A percentile compares a stretch with the other conserved stretches of the same genome.
Conservation (phyloP, 92 coral and sea anemone species). For the Plumapathes pennacea region DNA sequence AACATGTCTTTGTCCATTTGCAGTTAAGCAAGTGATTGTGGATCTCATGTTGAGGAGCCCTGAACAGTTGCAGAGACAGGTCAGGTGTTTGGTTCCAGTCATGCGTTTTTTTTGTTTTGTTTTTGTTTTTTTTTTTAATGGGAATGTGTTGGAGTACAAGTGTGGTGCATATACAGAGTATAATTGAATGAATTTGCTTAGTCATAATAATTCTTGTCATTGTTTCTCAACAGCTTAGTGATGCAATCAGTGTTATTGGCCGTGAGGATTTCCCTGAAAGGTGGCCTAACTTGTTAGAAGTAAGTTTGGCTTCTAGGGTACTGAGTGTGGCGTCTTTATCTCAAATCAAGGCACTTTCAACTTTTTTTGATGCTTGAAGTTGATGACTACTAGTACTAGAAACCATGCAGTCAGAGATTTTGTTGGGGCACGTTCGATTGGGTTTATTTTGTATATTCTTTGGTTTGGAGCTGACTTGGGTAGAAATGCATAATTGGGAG, state of each 20-base stretch:
- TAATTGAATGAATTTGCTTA: neutral
- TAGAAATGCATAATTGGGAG: no score
- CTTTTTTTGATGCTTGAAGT: no score
- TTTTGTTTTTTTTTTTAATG: neutral
- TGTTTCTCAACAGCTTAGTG: slow-evolving; percentile 70
- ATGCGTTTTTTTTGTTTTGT: neutral
- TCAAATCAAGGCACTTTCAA: no score
- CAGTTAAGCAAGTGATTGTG: slow-evolving; percentile 80
- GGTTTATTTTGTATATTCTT: no score
- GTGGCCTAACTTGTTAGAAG: slow-evolving; percentile 86
- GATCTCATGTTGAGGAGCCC: slow-evolving; percentile 96
- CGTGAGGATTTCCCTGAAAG: slow-evolving; percentile 94
- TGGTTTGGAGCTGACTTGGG: no score
- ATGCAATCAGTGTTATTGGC: slow-evolving; percentile 97
- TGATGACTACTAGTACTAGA: no score
- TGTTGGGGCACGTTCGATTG: no score
- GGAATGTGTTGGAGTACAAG: neutral
- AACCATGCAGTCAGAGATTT: no score
- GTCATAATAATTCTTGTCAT: neutral
- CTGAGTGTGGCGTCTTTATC: no score
- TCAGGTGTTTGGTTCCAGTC: neutral
- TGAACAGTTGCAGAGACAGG: slow-evolving; percentile 91
- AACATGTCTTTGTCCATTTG: slow-evolving; percentile 4
- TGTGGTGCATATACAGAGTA: neutral
- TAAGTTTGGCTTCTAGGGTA: no score